phyloP scores from a whole-genome alignment of 2,888 invertebrate species.

The Sisyra nigra region DNA sequence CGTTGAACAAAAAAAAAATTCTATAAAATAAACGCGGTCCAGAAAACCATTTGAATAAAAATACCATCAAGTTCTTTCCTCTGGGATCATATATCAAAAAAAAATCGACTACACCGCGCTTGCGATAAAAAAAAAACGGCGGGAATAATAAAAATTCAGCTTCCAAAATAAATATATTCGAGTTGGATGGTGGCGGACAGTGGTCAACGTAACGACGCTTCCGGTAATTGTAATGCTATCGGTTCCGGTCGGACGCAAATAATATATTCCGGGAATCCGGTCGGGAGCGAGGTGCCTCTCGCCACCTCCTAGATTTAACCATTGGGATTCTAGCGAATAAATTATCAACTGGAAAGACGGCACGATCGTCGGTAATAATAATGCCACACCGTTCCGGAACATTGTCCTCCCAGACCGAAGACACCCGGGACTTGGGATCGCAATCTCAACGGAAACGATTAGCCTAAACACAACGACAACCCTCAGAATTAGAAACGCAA shows the following conservation, averaged over 20 bases:
- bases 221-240: conserved; percentile 10
- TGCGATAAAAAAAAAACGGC: neutral
- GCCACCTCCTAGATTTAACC: no score
- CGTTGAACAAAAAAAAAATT: no score
- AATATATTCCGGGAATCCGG: conserved; percentile 7
- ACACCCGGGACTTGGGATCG: neutral
- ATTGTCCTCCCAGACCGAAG: no score
- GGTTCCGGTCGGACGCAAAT: conserved; percentile 7
- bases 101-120: no score
- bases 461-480: neutral
- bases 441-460: conserved; percentile 5
- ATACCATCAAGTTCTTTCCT: no score
- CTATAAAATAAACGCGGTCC: no score
- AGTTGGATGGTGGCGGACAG: neutral
- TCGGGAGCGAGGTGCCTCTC: neutral
- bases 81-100: no score
- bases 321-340: no score
- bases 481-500: neutral
- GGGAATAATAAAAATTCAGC: neutral
- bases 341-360: no score
- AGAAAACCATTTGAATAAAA: no score
- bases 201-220: neutral
- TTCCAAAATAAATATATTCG: conserved; percentile 3
- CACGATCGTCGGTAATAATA: no score
- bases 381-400: no score